Conservation (phyloP, 2,888 invertebrate species). For the Oconnorella tubifera region DNA sequence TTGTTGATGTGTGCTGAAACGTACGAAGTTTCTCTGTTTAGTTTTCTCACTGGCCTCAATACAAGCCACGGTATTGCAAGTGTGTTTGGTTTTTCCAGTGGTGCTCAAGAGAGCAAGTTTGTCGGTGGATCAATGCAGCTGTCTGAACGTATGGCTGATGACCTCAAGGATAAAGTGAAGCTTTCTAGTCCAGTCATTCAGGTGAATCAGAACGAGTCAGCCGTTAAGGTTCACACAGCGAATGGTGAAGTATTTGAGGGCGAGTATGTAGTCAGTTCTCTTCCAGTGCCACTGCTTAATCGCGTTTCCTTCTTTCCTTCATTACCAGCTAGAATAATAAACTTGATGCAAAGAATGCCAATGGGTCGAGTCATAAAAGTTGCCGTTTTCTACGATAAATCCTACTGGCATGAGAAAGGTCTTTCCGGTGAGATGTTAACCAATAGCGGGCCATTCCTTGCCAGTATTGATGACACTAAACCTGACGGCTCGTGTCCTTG, state of each 20-base stretch:
- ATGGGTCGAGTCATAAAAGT: conserved; percentile 57
- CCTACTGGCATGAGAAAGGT: conserved; percentile 54
- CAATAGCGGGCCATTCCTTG: conserved; percentile 41
- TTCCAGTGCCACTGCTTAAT: conserved; percentile 50
- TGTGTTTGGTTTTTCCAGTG: conserved; percentile 40
- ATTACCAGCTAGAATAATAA: conserved; percentile 47
- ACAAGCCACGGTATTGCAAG: conserved; percentile 37
- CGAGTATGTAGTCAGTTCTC: conserved; percentile 50
- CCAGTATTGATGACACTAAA: conserved; percentile 52
- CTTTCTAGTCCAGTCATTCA: conserved; percentile 2
- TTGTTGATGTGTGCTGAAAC: conserved; percentile 17
- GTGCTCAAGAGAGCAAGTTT: conserved; percentile 52
- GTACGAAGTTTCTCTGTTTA: conserved; percentile 25
- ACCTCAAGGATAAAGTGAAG: conserved; percentile 1
- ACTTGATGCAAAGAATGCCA: conserved; percentile 51
- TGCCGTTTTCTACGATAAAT: conserved; percentile 53
- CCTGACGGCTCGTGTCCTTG: conserved; percentile 49
- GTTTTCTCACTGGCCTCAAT: conserved; percentile 16
- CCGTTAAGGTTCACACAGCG: conserved; percentile 41
- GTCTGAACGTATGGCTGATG: conserved; percentile 5
- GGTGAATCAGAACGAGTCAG: conserved; percentile 44
- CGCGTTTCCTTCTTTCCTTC: conserved; percentile 52
- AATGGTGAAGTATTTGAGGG: conserved; percentile 37
- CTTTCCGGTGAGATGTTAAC: conserved; percentile 48
- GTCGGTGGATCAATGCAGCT: conserved; percentile 56